Base-by-base conservation (phyloP, 2,888 invertebrate genomes). In the Cantharis rustica region DNA sequence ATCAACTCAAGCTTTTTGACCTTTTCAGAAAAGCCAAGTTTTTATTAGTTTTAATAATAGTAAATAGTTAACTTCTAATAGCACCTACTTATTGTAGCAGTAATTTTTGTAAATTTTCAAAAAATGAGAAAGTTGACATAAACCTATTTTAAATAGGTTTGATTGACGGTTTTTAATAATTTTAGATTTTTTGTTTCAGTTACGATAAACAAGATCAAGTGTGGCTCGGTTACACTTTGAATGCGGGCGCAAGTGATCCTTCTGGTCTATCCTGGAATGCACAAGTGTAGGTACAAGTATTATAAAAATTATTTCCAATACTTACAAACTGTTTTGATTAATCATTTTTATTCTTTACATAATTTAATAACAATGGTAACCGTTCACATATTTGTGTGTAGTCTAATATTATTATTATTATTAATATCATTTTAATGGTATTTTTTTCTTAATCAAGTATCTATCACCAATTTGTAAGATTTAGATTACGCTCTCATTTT, bases 181-280 rank as follows among this genome's bases (percentile, higher is more conserved):
- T 75, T 72, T 61, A 76, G 71, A 66, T 69, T 70, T 76, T 76
- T 76, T 76, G 76, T 76, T 76, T 64, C 76, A 76, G 76, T 71
- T 76, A 73, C 71, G 76, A 76, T 72, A 76, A 76, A 73, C 76
- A 76, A 73, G 76, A 73, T 26, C 76, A 76, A 63, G 76, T 73
- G 64, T 76, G 69, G 69, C 70, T 76, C 73, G 73, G 73, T 69
- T 74, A 73, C 73, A 26, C 73, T 72, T 66, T 72, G 69, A 72
- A 72, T 72, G 69, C 75, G 62, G 73, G 69, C 73, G 47, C 73
- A 66, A 70, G 61, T 73, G 76, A 76, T 70, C 72, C 69, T 27
- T 68, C 73, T 70, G 64, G 61, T 73, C 76, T 69, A 70, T 69
- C 70, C 73, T 76, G 76, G 76, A 76, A 76, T 62, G 62, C 73